Evolutionary conservation across 2,888 invertebrate species (phyloP).

Genomic region (Sturmia bella): DNA sequence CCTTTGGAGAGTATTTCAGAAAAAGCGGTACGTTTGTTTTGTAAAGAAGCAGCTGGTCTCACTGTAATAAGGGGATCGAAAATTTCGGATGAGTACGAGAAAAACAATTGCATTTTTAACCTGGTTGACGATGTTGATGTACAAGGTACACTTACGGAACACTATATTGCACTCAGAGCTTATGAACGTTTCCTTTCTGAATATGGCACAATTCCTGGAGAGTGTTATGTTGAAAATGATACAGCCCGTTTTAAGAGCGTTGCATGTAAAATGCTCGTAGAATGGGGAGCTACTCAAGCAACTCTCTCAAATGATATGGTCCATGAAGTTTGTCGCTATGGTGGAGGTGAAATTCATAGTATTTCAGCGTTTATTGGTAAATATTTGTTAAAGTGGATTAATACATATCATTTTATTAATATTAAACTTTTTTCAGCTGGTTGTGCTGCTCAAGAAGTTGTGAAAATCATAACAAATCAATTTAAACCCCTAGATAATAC

Average conservation of each 20-base stretch:
- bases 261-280: constrained; percentile 88
- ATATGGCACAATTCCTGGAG: constrained; percentile 94
- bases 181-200: constrained; percentile 94
- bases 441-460: constrained; percentile 96
- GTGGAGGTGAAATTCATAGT: constrained; percentile 96
- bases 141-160: constrained; percentile 92
- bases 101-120: constrained; percentile 82
- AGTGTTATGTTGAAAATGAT: constrained; percentile 94
- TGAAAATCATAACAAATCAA: constrained; percentile 97
- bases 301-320: constrained; percentile 95
- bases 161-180: constrained; percentile 95
- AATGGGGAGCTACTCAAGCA: constrained; percentile 90
- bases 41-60: constrained; percentile 92
- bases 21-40: constrained; percentile 91
- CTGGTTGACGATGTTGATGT: constrained; percentile 88
- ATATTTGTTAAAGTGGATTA: not conserved
- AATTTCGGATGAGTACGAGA: constrained; percentile 91
- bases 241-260: constrained; percentile 91
- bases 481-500: constrained; percentile 98
- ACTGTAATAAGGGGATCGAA: constrained; percentile 90
- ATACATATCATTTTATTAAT: not conserved
- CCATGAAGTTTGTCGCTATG: constrained; percentile 97
- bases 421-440: constrained; percentile 84
- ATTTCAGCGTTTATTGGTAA: constrained; percentile 93
- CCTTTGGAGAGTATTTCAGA: constrained; percentile 89